Percentiles rank a stretch among this genome's conserved stretches.
Evolutionary conservation across 2,113 vertebrate genomes (phyloP).

Genomic region (Castor canadensis): DNA sequence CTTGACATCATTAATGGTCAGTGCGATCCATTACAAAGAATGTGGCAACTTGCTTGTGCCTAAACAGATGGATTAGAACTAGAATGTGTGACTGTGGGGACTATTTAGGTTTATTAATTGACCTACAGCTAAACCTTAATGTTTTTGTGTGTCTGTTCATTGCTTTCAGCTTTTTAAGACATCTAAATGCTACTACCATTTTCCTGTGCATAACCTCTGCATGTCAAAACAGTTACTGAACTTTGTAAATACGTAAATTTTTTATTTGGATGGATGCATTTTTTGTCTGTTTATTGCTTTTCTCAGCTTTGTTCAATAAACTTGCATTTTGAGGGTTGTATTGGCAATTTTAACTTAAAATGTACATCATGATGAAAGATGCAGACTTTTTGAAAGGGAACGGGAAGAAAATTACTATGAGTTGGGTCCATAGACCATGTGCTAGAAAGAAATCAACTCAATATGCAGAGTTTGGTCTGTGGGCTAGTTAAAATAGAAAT

Average conservation of each 20-base stretch:
- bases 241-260: slow-evolving; percentile 88
- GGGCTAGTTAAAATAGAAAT: slow-evolving; percentile 52
- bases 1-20: slow-evolving; percentile 67
- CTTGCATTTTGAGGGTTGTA: slow-evolving; percentile 87
- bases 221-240: slow-evolving; percentile 85
- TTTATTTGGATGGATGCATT: slow-evolving; percentile 88
- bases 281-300: slow-evolving; percentile 84
- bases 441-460: slow-evolving; percentile 1
- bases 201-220: slow-evolving; percentile 87
- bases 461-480: not conserved
- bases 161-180: slow-evolving; percentile 82
- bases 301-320: slow-evolving; percentile 88
- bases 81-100: slow-evolving; percentile 80
- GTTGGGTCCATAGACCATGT: not conserved
- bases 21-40: slow-evolving; percentile 78
- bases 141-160: slow-evolving; percentile 82
- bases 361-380: slow-evolving; percentile 38
- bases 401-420: not conserved
- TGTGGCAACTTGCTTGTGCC: slow-evolving; percentile 81
- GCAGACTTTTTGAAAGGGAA: not conserved
- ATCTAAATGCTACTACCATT: slow-evolving; percentile 81
- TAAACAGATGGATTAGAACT: slow-evolving; percentile 80
- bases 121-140: slow-evolving; percentile 80
- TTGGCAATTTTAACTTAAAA: slow-evolving; percentile 78
- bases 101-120: slow-evolving; percentile 80